Evolutionary conservation across 2,113 vertebrate species (phyloP), one percentile per base, ranked within the genome.

Genomic region (Nothocercus nigrocapillus): DNA sequence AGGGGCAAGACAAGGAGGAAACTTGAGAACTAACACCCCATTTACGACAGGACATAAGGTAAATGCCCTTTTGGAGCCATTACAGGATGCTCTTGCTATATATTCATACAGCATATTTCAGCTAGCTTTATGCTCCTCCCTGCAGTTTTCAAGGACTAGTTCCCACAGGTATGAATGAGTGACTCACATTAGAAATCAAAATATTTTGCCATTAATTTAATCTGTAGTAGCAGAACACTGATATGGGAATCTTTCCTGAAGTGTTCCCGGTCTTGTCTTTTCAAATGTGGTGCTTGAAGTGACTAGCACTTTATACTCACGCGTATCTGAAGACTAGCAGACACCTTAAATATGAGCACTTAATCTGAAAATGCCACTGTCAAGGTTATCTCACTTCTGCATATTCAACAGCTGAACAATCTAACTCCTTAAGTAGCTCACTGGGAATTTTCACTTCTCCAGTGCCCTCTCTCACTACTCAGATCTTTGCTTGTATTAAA

Each of bases 1-100:
- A 85, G 36, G 77, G 67, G 27, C 10, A 72, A 75, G n/a, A 62
- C 59, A 72, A 93, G 94, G 68, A 8, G 18, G 54, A 32, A 85
- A 74, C 5, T 49, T 24, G 18, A 56, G 18, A 83, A 75, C 61
- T 56, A 82, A 28, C 25, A 72, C 16, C 30, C 40, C 22, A 40
- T 70, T 74, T 47, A 70, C 68, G 47, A 86, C 51, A 63, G 27
- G 53, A 28, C 27, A 54, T 9, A 54, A 14, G 14, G 15, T 58
- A 32, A 58, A 58, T 58, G 54, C 54, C 28, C n/a, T 22, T 83
- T n/a, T 86, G 64, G 54, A 67, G 22, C 42, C 3, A 1, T 25
- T 28, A 36, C 54, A 78, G n/a, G 68, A 44, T 36, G 69, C n/a
- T 51, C 11, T 61, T 1, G 0, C 7, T 49, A 5, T 49, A 49